Evolutionary conservation across 2,888 invertebrate species (phyloP).

Genomic region (Choristoneura rosaceana): DNA sequence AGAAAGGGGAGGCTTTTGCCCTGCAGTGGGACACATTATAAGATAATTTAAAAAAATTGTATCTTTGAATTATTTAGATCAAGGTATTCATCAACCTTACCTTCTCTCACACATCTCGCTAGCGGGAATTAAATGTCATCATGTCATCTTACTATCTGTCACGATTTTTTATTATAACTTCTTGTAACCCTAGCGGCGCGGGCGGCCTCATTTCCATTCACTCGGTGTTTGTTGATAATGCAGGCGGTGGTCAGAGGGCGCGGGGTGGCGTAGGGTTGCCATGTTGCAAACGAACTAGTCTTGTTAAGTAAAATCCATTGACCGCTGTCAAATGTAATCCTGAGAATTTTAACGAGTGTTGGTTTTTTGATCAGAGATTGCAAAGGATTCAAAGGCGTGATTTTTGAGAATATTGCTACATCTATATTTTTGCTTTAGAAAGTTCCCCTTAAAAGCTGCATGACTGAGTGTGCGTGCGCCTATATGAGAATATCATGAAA

Average conservation of each 20-base stretch:
- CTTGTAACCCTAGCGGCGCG: constrained; percentile 10
- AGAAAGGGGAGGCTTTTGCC: no score
- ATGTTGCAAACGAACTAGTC: constrained; percentile 6
- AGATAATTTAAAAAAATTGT: no score
- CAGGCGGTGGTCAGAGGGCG: constrained; percentile 65
- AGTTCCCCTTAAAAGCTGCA: no score
- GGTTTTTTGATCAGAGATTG: no score
- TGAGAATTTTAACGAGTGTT: neutral
- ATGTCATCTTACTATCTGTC: neutral
- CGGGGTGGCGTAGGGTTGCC: constrained; percentile 42
- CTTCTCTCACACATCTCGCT: neutral
- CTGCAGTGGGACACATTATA: no score
- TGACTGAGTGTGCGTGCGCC: no score
- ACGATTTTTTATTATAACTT: neutral
- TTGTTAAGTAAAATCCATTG: neutral
- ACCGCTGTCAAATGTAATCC: neutral
- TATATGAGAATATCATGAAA: no score
- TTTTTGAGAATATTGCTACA: no score
- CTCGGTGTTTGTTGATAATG: constrained; percentile 25
- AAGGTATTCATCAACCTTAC: neutral
- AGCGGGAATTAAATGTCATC: neutral
- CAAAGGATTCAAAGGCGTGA: no score
- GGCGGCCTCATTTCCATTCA: constrained; percentile 34
- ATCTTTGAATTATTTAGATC: no score
- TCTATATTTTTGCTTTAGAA: no score